Percentiles rank a stretch among this genome's conserved stretches.
Conservation (phyloP, 1,140 invertebrate species). For the Tetramorium parvispinum region DNA sequence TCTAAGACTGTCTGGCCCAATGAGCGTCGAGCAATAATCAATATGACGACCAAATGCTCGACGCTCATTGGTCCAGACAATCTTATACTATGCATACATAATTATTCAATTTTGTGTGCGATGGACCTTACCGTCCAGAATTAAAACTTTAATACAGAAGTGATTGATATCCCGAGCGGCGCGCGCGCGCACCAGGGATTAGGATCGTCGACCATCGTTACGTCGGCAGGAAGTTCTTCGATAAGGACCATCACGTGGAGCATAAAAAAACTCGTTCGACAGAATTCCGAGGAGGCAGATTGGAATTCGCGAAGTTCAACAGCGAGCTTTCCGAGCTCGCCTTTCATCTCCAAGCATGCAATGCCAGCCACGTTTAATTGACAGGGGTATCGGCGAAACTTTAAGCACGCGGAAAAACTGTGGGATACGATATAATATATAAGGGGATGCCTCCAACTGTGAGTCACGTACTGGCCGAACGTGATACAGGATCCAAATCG, state of each 20-base stretch:
- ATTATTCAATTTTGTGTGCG: no score
- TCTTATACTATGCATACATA: no score
- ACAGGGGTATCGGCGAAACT: constrained; percentile 39
- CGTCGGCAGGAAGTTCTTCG: background rate
- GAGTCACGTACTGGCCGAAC: constrained; percentile 35
- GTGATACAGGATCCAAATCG: constrained; percentile 15
- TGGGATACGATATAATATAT: background rate
- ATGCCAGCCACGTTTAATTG: constrained; percentile 35
- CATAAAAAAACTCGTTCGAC: constrained; percentile 18
- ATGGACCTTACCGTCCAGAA: background rate
- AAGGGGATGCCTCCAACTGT: constrained; percentile 24
- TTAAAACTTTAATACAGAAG: background rate
- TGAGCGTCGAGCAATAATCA: no score
- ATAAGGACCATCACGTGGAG: constrained; percentile 10
- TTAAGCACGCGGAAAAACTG: constrained; percentile 19
- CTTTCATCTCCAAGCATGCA: constrained; percentile 1
- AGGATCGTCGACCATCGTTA: constrained; percentile 5
- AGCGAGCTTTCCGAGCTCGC: background rate
- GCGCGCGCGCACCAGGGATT: background rate
- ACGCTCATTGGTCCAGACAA: no score
- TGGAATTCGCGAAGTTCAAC: constrained; percentile 17
- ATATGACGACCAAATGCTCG: no score
- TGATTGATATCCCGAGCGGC: constrained; percentile 12
- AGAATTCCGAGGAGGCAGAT: constrained; percentile 9
- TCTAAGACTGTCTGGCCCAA: no score